Evolutionary conservation across 2,888 invertebrate genomes (phyloP), one percentile per base, ranked within the genome.

Genomic region (Hirtodrosophila histrioides): DNA sequence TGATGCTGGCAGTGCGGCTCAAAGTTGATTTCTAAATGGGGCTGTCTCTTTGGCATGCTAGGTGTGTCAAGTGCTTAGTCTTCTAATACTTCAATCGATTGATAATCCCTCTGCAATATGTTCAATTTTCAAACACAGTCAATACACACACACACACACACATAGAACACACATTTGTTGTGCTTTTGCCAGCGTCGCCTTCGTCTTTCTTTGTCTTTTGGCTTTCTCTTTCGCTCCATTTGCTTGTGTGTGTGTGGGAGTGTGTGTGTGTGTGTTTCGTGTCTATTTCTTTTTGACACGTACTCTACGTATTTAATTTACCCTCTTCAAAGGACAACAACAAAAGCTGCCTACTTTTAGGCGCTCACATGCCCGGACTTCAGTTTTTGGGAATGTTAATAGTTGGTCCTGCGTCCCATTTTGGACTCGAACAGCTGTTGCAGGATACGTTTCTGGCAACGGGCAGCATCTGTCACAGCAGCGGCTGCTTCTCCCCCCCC

Each of bases 51-150:
- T 51, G 40, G 49, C 56, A 46, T 60, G 60, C 50, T 43, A 24
- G 46, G 75, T 54, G 55, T 74, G 75, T 69, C 71, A 71, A 71
- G 60, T 60, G 64, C 55, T 53, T 51, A 33, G 31, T 31, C 31
- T 55, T 31, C 55, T 51, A 54, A 73, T 58, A 55, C 27, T 31
- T 8, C 57, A 64, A 75, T 75, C 72, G 75, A 72, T 71, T 75
- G 63, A 76, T 64, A 76, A 71, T 72, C 73, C 68, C 61, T 43
- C 61, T 50, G 53, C 75, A 73, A 75, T 75, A 65, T 75, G 75
- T 65, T 73, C 45, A 64, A 69, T 69, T 75, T 73, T 56, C 53
- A 45, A 71, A 68, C 33, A 68, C 53, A 39, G 1, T 8, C 35
- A 17, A 48, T 12, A 29, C 48, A 46, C 40, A 46, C 41, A 35